A percentile compares a stretch with the other conserved stretches of the same genome.
Evolutionary conservation across 1,140 invertebrate species (phyloP).

Genomic region (Anthonomus grandis): DNA sequence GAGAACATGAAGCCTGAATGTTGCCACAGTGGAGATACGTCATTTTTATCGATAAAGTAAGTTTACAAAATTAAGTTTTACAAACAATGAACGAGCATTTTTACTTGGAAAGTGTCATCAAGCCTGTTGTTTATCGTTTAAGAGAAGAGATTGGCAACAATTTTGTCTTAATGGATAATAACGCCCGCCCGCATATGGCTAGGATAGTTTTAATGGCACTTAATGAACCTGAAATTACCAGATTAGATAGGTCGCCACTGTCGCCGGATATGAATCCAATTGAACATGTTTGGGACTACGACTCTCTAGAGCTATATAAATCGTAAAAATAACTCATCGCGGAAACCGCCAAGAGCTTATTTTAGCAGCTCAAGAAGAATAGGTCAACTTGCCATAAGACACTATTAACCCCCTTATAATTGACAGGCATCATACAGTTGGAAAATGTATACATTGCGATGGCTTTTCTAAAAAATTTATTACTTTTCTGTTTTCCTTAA

Average conservation of each 20-base stretch:
- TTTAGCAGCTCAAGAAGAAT: too few species aligned
- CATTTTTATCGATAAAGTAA: conserved; percentile 14
- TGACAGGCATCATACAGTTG: too few species aligned
- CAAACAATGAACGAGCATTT: conserved; percentile 12
- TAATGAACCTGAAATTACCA: conserved; percentile 4
- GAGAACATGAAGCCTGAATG: conserved; percentile 3
- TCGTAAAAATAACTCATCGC: too few species aligned
- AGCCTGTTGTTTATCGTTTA: conserved; percentile 13
- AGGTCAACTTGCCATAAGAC: too few species aligned
- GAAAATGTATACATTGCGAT: too few species aligned
- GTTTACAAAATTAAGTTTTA: conserved; percentile 16
- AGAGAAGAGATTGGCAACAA: neutral
- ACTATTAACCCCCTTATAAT: too few species aligned
- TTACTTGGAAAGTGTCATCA: conserved; percentile 13
- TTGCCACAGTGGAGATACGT: conserved; percentile 12
- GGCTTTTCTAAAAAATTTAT: too few species aligned
- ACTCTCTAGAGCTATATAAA: conserved; percentile 11
- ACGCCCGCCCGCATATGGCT: conserved; percentile 1
- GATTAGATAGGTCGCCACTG: conserved; percentile 1
- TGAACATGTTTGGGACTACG: conserved; percentile 11
- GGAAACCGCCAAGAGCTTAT: too few species aligned
- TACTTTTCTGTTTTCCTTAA: too few species aligned
- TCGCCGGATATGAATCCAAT: conserved; percentile 11
- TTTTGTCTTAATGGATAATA: conserved; percentile 10
- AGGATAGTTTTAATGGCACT: conserved; percentile 9